Evolutionary conservation across 2,113 vertebrate genomes (phyloP).

Genomic region (Pseudorasbora parva): DNA sequence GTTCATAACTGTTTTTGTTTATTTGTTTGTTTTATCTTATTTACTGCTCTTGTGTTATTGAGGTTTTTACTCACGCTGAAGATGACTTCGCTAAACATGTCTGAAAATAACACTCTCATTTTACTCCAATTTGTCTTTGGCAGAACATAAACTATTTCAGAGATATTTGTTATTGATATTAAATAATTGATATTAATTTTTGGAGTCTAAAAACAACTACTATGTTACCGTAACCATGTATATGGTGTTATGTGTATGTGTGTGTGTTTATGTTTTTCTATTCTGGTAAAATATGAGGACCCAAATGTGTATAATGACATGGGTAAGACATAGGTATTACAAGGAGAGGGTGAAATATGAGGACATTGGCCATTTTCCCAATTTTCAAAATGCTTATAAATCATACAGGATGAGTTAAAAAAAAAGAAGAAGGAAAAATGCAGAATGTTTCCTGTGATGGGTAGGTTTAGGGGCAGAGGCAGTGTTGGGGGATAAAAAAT

Average conservation of each 20-base stretch:
- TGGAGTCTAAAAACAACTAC: not conserved
- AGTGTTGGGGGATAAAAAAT: too few species aligned
- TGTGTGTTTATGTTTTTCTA: too few species aligned
- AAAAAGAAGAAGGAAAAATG: too few species aligned
- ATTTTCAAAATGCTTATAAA: too few species aligned
- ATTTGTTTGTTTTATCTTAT: not conserved
- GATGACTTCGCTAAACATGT: not conserved
- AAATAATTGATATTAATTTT: not conserved
- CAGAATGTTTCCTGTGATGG: too few species aligned
- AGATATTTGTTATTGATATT: not conserved
- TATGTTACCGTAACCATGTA: not conserved
- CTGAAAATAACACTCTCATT: not conserved
- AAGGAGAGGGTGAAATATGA: too few species aligned
- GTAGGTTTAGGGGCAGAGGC: too few species aligned
- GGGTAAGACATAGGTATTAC: too few species aligned
- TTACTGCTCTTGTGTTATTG: not conserved
- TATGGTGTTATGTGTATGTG: not conserved
- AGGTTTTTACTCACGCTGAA: not conserved
- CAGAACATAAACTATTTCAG: not conserved
- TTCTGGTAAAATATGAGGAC: too few species aligned
- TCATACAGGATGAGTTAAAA: too few species aligned
- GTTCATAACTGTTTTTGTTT: not conserved
- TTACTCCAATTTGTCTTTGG: not conserved
- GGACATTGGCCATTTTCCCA: too few species aligned
- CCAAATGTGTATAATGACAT: too few species aligned